Evolutionary conservation across 1,140 invertebrate genomes (phyloP), one percentile per base, ranked within the genome.

Genomic region (Leptinotarsa defecta): DNA sequence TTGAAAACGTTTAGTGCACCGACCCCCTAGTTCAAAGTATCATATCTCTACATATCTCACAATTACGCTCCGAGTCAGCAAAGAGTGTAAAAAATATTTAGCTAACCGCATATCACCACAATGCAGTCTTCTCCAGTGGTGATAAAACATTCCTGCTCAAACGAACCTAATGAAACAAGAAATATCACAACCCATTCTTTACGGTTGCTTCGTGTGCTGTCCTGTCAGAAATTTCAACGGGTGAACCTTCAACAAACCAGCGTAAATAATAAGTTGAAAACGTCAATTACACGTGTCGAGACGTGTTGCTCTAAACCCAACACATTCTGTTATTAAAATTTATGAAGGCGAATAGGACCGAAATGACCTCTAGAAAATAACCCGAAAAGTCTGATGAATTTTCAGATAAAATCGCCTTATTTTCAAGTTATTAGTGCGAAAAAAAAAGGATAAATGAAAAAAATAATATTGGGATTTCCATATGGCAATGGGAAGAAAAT

Each of bases 231-330:
- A 13, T 57, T 57, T 57, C 3, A 57, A 57, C 17, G 17, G 17
- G 52, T n/a, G 52, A 57, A 57, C 1, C 17, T 57, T 27, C 52
- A 8, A 57, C 3, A 57, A 57, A 57, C 17, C 52, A 19, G 17
- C 52, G 52, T 57, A 57, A 57, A 57, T 57, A 57, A 57, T 57
- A 19, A 57, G 52, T 57, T 57, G 52, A 57, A 15, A 17, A 57
- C 52, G 52, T 57, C 52, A 57, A 15, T 57, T 57, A 57, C 52
- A 57, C 13, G 52, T 57, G 52, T 57, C 52, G n/a, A 57, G 52
- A 57, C 17, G n/a, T 57, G 52, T 57, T 57, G 52, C 17, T 57
- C n/a, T 57, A n/a, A 57, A 57, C 52, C 52, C 17, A 57, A 57
- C 52, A 19, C 13, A 57, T 57, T 19, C 34, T 43, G 17, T 57